Evolutionary conservation across 2,797 vertebrate genomes (phyloP).

Genomic region (Nyctalus aviator): DNA sequence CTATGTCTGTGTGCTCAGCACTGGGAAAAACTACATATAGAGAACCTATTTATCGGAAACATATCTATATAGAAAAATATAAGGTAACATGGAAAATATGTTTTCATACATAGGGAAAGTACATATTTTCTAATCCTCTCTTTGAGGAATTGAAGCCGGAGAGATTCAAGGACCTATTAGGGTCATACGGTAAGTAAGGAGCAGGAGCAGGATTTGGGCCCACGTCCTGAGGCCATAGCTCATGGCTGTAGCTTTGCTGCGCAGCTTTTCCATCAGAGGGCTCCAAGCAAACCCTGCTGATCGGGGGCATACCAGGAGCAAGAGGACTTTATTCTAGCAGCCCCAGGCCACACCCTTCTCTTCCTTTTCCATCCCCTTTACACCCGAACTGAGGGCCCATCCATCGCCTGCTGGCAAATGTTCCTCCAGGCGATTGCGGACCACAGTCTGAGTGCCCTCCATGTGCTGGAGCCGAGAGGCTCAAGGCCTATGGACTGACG

Average conservation of each 20-base stretch:
- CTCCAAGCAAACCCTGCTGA: not conserved
- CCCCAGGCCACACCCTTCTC: fast-evolving
- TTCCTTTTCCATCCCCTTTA: not conserved
- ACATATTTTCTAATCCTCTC: not conserved
- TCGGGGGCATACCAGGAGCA: not conserved
- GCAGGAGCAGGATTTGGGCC: not conserved
- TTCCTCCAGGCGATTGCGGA: not conserved
- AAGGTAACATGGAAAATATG: not conserved
- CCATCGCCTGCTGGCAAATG: not conserved
- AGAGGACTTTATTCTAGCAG: not conserved
- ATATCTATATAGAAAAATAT: not conserved
- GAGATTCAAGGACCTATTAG: not conserved
- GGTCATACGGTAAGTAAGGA: not conserved
- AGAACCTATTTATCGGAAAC: not conserved
- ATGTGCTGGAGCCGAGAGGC: not conserved
- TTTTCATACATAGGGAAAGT: not conserved
- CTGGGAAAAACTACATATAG: not conserved
- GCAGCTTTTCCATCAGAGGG: not conserved
- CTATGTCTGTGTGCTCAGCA: not conserved
- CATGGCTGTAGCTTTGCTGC: not conserved
- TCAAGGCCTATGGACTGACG: not conserved
- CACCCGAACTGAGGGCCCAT: not conserved
- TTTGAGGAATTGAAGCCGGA: not conserved
- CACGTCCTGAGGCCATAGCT: not conserved
- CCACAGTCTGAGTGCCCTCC: not conserved